Conservation (phyloP, 2,797 vertebrate genomes). For the Cryptoblepharus egeriae region DNA sequence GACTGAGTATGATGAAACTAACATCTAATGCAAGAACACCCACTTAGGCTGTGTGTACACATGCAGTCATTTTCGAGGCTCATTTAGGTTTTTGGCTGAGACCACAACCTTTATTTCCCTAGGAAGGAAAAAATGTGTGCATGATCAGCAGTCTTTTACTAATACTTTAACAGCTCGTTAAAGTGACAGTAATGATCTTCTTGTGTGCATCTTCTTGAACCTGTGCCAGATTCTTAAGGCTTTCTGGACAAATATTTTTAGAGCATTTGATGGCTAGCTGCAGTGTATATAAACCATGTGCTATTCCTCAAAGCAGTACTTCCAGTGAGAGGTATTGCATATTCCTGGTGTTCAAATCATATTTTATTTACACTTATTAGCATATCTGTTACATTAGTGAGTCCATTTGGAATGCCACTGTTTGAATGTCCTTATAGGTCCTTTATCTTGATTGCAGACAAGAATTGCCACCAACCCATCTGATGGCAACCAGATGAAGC, state of each 20-base stretch:
- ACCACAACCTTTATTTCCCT: constrained; percentile 56
- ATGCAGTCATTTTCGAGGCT: background rate
- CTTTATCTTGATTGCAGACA: background rate
- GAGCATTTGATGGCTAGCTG: background rate
- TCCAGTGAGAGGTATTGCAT: background rate
- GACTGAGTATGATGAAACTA: constrained; percentile 35
- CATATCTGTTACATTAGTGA: background rate
- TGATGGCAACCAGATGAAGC: too few species aligned
- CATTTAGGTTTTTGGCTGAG: background rate
- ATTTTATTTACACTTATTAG: background rate
- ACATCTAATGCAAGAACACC: constrained; percentile 52
- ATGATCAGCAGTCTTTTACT: background rate
- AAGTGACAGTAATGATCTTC: constrained; percentile 15
- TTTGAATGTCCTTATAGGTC: background rate
- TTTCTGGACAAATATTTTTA: background rate
- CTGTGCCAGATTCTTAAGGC: background rate
- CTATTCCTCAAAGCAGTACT: background rate
- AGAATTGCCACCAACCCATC: background rate
- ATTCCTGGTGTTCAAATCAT: background rate
- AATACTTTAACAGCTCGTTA: background rate
- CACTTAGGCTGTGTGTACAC: background rate
- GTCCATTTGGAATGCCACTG: background rate
- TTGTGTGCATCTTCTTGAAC: constrained; percentile 21
- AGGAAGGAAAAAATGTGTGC: constrained; percentile 11
- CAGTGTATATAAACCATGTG: background rate